Evolutionary conservation across 92 coral and sea anemone genomes (phyloP), one percentile per base, ranked within the genome.

Genomic region (Epizoanthus stellaris): DNA sequence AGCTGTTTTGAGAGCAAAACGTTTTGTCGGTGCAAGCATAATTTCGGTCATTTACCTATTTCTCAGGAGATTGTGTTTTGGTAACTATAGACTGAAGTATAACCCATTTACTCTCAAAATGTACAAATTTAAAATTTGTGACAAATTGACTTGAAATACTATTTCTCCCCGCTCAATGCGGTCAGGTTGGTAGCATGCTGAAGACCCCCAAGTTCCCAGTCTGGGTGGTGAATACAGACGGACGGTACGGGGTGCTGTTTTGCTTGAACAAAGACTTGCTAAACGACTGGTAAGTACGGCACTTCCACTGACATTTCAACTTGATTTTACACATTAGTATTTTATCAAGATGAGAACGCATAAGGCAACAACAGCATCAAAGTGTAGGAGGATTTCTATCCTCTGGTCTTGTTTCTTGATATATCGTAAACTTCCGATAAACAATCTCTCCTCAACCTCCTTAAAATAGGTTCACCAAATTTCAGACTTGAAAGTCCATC

Each of bases 191-290:
- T 54, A 93, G 96, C 70, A 93, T 88, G 96, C 92, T 93, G 34
- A 93, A 93, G 82, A 93, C 96, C 9, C 96, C 96, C 12, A 93
- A 88, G 57, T 93, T 74, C 63, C 96, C 96, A n/a, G 87, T 93
- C 73, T 93, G 96, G 96, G 94, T 93, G 52, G 91, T 90, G 53
- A 86, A 89, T 74, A 91, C 92, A 6, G 92, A 89, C 13, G 94
- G 88, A 68, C 91, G 96, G 2, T 93, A 85, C 43, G 93, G 94
- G 40, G 92, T 91, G 23, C 65, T 93, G 79, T 93, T 93, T 54
- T 88, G 92, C 43, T 80, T 93, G 71, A 93, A 93, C 76, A 88
- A 87, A 69, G 96, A 88, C 39, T 90, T 93, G 76, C 90, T 93
- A 17, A 93, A 93, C 25, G 94, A 93, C 80, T 93, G 96, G 96